Evolutionary conservation across 2,797 vertebrate species (phyloP).

Genomic region (Hapalemur alaotrensis): DNA sequence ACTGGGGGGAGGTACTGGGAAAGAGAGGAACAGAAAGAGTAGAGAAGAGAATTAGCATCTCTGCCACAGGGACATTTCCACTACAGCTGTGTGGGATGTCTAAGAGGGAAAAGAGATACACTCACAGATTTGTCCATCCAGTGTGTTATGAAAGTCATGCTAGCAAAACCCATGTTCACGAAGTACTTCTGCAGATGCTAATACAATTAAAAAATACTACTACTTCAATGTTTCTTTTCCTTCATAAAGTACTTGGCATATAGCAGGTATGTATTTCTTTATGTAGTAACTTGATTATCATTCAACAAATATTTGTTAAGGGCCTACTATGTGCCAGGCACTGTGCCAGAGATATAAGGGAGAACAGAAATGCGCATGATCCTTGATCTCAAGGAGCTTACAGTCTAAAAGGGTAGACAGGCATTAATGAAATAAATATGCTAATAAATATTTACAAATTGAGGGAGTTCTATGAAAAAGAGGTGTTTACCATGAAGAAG

Average conservation of each 20-base stretch:
- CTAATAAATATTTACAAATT: neutral
- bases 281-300: neutral
- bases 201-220: neutral
- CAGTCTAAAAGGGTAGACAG: neutral
- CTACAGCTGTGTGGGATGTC: neutral
- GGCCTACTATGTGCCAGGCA: neutral
- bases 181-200: neutral
- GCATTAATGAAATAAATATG: neutral
- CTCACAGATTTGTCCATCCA: neutral
- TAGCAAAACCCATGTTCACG: neutral
- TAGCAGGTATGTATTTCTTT: neutral
- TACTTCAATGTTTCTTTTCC: neutral
- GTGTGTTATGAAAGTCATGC: neutral
- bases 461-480: neutral
- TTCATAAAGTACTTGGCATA: neutral
- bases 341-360: neutral
- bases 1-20: slow-evolving; percentile 96
- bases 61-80: neutral
- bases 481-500: neutral
- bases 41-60: neutral
- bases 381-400: neutral
- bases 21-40: neutral
- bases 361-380: neutral
- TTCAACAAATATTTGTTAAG: neutral
- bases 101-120: neutral